Evolutionary conservation across 2,113 vertebrate species (phyloP).

Genomic region (Lucifuga dentata): DNA sequence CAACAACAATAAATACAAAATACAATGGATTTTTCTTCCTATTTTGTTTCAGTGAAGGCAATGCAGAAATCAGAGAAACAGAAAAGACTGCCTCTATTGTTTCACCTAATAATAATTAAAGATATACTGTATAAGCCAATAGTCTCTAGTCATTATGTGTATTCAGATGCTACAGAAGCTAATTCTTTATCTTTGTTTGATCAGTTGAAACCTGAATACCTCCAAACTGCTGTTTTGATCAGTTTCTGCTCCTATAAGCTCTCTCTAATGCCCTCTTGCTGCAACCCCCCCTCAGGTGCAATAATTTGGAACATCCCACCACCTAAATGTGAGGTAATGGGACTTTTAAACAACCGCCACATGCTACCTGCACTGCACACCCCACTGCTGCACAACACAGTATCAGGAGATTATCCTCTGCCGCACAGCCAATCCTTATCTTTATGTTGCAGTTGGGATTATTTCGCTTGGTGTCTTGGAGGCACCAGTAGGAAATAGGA

Average conservation of each 20-base stretch:
- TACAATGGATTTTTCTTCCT: too few species aligned
- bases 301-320: conserved; percentile 60
- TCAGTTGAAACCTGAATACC: conserved; percentile 8
- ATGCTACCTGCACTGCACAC: conserved; percentile 51
- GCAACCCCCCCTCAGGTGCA: conserved; percentile 60
- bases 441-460: conserved; percentile 72
- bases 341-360: conserved; percentile 57
- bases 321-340: conserved; percentile 52
- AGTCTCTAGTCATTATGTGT: neutral
- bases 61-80: too few species aligned
- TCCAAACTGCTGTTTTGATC: conserved; percentile 38
- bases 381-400: conserved; percentile 54
- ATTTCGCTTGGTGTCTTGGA: conserved; percentile 52
- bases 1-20: too few species aligned
- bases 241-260: conserved; percentile 27
- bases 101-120: too few species aligned
- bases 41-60: too few species aligned
- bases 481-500: conserved; percentile 20
- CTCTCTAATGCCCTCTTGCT: conserved; percentile 32
- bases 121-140: too few species aligned
- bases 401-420: conserved; percentile 71
- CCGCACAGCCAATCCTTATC: conserved; percentile 68
- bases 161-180: neutral
- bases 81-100: too few species aligned
- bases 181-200: conserved; percentile 12